These are phyloP conservation scores for Suncus etruscus DNA, from an alignment of 2,113 vertebrate species.

Conservation along the genomic window DNA sequence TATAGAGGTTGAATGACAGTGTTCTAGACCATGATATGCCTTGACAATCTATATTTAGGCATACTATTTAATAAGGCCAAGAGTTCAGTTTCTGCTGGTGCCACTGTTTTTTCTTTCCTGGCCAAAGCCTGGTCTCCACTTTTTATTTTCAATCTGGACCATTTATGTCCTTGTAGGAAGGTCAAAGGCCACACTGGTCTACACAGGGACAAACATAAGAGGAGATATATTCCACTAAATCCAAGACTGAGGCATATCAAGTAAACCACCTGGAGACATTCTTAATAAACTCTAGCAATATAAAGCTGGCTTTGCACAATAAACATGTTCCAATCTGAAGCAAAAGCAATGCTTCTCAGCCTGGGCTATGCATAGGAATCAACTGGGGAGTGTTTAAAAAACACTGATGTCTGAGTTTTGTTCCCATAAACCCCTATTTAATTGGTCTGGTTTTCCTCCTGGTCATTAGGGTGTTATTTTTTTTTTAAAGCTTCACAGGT, in stretches of 20 bases:
- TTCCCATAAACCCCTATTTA: conserved; percentile 35
- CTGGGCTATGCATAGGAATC: not conserved
- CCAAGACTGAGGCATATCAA: not conserved
- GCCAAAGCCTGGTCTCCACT: not conserved
- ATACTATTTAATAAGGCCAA: not conserved
- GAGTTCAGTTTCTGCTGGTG: not conserved
- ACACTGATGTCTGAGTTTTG: conserved; percentile 21
- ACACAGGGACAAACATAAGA: not conserved
- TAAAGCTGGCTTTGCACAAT: not conserved
- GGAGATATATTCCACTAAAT: conserved; percentile 34
- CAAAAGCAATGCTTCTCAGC: not conserved
- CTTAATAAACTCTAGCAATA: not conserved
- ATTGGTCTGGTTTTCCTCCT: not conserved
- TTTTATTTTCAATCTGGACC: not conserved
- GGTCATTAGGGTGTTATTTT: not conserved
- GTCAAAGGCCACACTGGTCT: not conserved
- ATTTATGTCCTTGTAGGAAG: not conserved
- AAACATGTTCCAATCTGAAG: not conserved
- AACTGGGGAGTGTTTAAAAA: conserved; percentile 30
- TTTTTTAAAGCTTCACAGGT: conserved; percentile 27
- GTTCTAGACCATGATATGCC: too few relatives aligned
- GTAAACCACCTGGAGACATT: not conserved
- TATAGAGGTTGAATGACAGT: too few relatives aligned
- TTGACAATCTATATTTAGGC: not conserved
- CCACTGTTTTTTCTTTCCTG: not conserved